phyloP scores from a whole-genome alignment of 2,888 invertebrate species.

The Athalia rosae region DNA sequence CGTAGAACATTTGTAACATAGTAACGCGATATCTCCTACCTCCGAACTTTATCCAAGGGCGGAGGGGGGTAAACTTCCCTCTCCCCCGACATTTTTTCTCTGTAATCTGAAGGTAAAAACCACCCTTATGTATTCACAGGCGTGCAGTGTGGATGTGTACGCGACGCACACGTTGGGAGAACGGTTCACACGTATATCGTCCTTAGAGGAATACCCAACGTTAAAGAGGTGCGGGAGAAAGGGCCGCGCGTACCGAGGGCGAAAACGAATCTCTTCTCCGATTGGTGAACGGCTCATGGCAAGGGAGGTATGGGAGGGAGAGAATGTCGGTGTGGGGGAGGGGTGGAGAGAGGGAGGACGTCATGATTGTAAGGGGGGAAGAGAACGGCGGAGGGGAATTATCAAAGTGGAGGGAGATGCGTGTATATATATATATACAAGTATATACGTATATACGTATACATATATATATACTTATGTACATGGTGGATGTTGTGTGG shows the following conservation, averaged over 20 bases:
- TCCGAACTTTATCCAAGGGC: no score
- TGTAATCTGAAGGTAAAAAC: no score
- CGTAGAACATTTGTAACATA: no score
- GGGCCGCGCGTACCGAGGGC: slow-evolving; percentile 30
- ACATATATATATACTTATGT: background rate
- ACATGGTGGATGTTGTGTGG: background rate
- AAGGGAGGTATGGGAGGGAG: background rate
- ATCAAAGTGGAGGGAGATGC: background rate
- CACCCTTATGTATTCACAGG: no score
- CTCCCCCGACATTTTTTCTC: no score
- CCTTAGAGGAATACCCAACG: no score
- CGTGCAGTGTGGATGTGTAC: no score
- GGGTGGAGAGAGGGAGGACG: background rate
- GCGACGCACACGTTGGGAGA: no score
- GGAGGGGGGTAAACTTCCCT: no score
- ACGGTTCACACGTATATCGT: no score
- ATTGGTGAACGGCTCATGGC: slow-evolving; percentile 16
- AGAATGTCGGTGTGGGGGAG: background rate
- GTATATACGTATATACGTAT: background rate
- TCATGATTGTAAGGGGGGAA: background rate
- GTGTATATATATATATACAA: background rate
- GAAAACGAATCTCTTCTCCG: background rate
- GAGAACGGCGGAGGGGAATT: slow-evolving; percentile 9
- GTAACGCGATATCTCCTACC: no score
- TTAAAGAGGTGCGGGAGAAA: slow-evolving; percentile 34